These are phyloP conservation scores for Zhuqinia jingwanae DNA, from an alignment of 2,888 invertebrate genomes.

Conservation along the genomic window DNA sequence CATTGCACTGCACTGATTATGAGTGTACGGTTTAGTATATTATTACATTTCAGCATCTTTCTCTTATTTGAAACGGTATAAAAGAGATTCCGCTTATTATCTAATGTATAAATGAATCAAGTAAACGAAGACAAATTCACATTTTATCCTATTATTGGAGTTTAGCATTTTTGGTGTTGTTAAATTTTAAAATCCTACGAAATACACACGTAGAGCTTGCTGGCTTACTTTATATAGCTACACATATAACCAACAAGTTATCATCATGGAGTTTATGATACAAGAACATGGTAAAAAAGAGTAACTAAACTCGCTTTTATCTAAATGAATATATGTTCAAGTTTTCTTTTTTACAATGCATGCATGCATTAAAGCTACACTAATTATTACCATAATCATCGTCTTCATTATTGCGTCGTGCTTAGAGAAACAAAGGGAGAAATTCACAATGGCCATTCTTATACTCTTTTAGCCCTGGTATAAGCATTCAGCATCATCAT, in stretches of 20 bases:
- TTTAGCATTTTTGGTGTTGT: too few relatives aligned
- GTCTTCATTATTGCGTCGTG: slow-evolving; percentile 25
- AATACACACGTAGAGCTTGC: too few relatives aligned
- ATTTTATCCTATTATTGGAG: too few relatives aligned
- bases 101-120: too few relatives aligned
- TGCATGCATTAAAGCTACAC: background rate
- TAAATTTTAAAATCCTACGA: too few relatives aligned
- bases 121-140: too few relatives aligned
- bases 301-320: background rate
- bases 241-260: slow-evolving; percentile 39
- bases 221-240: too few relatives aligned
- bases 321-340: background rate
- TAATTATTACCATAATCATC: slow-evolving; percentile 40
- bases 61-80: too few relatives aligned
- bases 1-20: too few relatives aligned
- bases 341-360: background rate
- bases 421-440: slow-evolving; percentile 25
- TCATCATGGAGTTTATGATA: background rate
- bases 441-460: background rate
- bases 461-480: background rate
- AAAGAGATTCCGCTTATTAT: too few relatives aligned
- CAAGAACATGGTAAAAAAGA: background rate
- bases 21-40: too few relatives aligned
- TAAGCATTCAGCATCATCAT: background rate
- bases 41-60: too few relatives aligned